Evolutionary conservation across 2,113 vertebrate species (phyloP), one percentile per base, ranked within the genome.

Genomic region (Sinosuthora webbiana): DNA sequence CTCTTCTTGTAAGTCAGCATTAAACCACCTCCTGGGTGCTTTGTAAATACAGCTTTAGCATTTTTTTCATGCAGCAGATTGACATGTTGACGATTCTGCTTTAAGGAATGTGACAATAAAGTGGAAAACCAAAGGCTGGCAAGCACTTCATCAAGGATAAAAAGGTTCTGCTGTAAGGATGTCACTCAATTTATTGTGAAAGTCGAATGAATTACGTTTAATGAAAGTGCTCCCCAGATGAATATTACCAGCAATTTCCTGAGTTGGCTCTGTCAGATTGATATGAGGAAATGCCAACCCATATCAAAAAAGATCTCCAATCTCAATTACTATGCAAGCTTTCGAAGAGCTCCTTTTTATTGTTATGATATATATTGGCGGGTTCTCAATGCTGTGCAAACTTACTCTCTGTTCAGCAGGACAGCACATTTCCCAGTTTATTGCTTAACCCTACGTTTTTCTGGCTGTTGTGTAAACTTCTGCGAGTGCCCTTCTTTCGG

Each of bases 151-250:
- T 98, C 98, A 98, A 98, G 96, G 97, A 98, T 98, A 98, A 98
- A 98, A 98, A 98, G 98, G 98, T 97, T 98, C 96, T 97, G 97
- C 97, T 97, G 95, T 97, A 97, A 98, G 98, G 97, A 98, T 98
- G 98, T 98, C 98, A 98, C 98, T 98, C 98, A 98, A 98, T 98
- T 98, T 98, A 98, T 98, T 98, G 98, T 98, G 98, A 98, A 98
- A 98, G 98, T 98, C 98, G 98, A 98, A 98, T 98, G 98, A 98
- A 98, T 98, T 98, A 98, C 97, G 95, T 98, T 98, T 98, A 98
- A 98, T 98, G 98, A 98, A 98, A 98, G 97, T 98, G 97, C 98
- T 98, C 98, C 98, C 98, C 97, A 97, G 98, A 98, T 98, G 98
- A 98, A 98, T 98, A 98, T 98, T 98, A 98, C 97, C 97, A 97